phyloP scores from a whole-genome alignment of 2,113 vertebrate species.

The Alectura lathami region DNA sequence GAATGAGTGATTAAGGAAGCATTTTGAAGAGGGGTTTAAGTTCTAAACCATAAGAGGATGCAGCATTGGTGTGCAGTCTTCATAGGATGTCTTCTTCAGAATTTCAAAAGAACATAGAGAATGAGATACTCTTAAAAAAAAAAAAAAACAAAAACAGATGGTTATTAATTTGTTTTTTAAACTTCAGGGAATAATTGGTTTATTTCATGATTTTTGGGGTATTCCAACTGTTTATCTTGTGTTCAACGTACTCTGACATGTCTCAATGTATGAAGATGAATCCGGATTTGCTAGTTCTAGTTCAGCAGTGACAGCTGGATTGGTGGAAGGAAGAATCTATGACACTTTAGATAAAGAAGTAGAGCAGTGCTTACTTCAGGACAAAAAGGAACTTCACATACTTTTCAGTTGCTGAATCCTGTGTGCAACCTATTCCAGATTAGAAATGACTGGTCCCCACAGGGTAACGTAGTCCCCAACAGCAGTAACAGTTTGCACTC shows the following conservation, averaged over 20 bases:
- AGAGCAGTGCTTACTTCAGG: neutral
- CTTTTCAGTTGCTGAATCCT: neutral
- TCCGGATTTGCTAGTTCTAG: neutral
- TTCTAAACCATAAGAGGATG: neutral
- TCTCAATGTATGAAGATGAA: neutral
- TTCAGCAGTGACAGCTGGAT: neutral
- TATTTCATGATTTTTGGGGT: neutral
- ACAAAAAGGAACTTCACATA: neutral
- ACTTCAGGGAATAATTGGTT: neutral
- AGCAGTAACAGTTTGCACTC: neutral
- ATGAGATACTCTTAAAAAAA: neutral
- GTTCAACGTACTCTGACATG: neutral
- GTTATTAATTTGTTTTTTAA: neutral
- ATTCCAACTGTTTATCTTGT: neutral
- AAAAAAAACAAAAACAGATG: rapidly evolving
- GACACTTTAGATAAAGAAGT: neutral
- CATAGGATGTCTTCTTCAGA: neutral
- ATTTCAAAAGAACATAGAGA: neutral
- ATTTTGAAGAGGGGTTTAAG: neutral
- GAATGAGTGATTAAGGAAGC: neutral
- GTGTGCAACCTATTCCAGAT: neutral
- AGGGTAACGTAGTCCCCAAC: neutral
- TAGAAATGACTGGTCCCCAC: neutral
- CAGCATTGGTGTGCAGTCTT: neutral
- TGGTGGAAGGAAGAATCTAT: neutral